Base-by-base conservation (phyloP, 2,888 invertebrate species). In the Drosophila buzzatii region DNA sequence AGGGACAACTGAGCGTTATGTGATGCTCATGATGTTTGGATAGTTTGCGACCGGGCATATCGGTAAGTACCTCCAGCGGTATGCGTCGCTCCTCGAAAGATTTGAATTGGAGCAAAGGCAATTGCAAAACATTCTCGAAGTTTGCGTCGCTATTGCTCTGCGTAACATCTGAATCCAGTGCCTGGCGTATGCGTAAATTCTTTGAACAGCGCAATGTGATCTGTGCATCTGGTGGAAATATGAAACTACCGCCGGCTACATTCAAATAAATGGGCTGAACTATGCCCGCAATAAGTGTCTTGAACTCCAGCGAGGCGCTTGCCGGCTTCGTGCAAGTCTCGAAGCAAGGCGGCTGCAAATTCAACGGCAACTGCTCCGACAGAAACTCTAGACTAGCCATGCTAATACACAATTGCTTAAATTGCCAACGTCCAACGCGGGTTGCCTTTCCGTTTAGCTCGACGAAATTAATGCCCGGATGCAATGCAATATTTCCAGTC, bases 211-310 rank as follows among this genome's bases (percentile, higher is more conserved):
- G 93, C 37, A 93, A 68, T 16, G 77, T 86, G 33, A 92, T 91
- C 76, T 92, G 90, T 59, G 94, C 93, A 91, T 96, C 96, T 88
- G 96, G 93, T 52, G 95, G 94, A 90, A 98, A 95, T 71, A 94
- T 94, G 67, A 96, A 95, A 93, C 97, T 97, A 3, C 98, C 98
- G 74, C 96, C 96, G 0, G 95, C 95, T 18, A 98, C 95, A 47
- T 95, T 95, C 60, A 98, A 90, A 80, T 95, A 95, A 93, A 98
- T 95, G 23, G 95, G 94, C 92, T 98, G 97, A 81, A 96, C 95
- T 74, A 97, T 94, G 0, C 98, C 98, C 0, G 97, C 97, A 8
- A 98, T 94, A 52, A 98, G 93, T 83, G 97, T 96, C 75, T 96
- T 96, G 52, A 94, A 85, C 91, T 94, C 93, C 90, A 95, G 92